These are phyloP conservation scores for Brachystomella parvula DNA, from an alignment of 1,140 invertebrate genomes.

Conservation along the genomic window DNA sequence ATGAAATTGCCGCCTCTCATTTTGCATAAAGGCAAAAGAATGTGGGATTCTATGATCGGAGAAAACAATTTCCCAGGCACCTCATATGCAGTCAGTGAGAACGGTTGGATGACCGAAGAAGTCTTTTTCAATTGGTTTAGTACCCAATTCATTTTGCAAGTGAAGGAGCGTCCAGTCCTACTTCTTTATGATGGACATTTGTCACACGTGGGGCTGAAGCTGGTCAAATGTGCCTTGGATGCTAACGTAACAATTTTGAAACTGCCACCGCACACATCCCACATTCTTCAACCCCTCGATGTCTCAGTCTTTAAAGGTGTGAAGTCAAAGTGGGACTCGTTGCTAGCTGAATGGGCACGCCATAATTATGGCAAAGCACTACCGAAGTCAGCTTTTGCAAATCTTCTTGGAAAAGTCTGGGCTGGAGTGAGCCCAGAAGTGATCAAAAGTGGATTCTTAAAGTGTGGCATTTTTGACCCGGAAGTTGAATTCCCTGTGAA, in stretches of 20 bases:
- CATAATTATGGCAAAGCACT: constrained; percentile 5
- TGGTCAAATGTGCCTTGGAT: constrained; percentile 38
- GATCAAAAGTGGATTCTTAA: constrained; percentile 6
- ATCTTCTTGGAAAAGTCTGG: constrained; percentile 24
- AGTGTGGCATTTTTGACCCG: not conserved
- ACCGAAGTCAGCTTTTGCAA: constrained; percentile 20
- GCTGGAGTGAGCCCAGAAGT: not conserved
- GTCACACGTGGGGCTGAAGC: constrained; percentile 39
- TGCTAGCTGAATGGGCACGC: constrained; percentile 11
- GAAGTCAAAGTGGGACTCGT: constrained; percentile 38
- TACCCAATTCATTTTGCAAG: constrained; percentile 29
- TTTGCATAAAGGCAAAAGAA: constrained; percentile 39
- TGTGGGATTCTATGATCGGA: constrained; percentile 33
- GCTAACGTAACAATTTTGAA: constrained; percentile 38
- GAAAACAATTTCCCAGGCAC: constrained; percentile 38
- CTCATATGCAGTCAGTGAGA: constrained; percentile 39
- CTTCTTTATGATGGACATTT: constrained; percentile 42
- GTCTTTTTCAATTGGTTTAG: constrained; percentile 40
- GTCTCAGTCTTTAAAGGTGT: constrained; percentile 39
- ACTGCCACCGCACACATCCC: constrained; percentile 40
- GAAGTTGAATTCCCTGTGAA: not conserved
- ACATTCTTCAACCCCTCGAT: constrained; percentile 40
- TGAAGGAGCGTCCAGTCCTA: constrained; percentile 38
- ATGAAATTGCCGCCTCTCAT: constrained; percentile 40
- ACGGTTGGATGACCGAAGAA: constrained; percentile 41